Evolutionary conservation across 2,113 vertebrate species (phyloP), one percentile per base, ranked within the genome.

Genomic region (Odontesthes bonariensis): DNA sequence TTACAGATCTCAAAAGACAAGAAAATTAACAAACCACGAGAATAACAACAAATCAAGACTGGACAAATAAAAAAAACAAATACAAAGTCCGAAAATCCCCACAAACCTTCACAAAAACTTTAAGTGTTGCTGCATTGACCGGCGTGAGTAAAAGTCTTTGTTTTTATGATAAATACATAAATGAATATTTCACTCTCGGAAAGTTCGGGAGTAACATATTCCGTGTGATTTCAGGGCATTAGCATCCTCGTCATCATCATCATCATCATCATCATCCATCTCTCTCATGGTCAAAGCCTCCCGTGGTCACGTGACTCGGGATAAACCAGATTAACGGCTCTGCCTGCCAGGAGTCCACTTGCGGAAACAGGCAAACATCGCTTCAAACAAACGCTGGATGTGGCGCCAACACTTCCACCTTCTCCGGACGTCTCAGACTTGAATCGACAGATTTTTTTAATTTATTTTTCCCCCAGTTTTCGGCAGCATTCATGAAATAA

Each of bases 271-370:
- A 47, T 35, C 66, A 64, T 73, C 72, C 52, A 20, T 27, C 44
- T 17, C 32, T 44, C 66, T 16, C 46, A 84, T 6, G 61, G 78
- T 56, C 27, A 83, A 69, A 59, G n/a, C 77, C 67, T 61, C 59
- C 56, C 17, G 19, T 6, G 86, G 87, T 94, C 93, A 95, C 86
- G 75, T 92, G 91, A 90, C 75, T 27, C 58, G 22, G 53, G 90
- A 86, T 77, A 91, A 91, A 79, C 85, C 77, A 83, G 83, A 91
- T 92, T 91, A 92, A 71, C 68, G 72, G 64, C 69, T 66, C 52
- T 13, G 70, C 67, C 35, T 9, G 32, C 49, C 67, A 20, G 61
- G 60, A 82, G 59, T 69, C 73, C 72, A 46, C 52, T 70, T 1
- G n/a, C 58, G 1, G 67, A 67, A 87, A 57, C 73, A 61, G 58